These are phyloP conservation scores for Drosophila nannoptera DNA, from an alignment of 1,140 invertebrate genomes.

Conservation along the genomic window DNA sequence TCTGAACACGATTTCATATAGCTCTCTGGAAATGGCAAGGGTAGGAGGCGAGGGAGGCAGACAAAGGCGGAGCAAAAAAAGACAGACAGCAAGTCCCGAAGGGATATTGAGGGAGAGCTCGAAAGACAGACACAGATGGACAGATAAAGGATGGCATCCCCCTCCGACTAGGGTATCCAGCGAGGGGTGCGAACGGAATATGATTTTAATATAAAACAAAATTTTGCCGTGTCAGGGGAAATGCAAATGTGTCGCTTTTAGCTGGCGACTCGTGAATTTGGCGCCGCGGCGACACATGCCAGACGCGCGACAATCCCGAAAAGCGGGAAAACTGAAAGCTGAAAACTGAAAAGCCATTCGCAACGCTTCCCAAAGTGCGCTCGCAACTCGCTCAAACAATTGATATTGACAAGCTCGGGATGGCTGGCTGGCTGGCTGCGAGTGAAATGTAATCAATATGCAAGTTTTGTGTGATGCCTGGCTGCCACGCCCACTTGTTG, in stretches of 20 bases:
- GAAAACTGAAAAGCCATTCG: conserved; percentile 26
- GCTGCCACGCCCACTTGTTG: background rate
- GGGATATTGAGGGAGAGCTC: too few species aligned
- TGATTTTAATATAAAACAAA: too few species aligned
- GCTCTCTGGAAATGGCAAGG: too few species aligned
- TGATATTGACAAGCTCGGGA: conserved; percentile 57
- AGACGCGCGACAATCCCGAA: background rate
- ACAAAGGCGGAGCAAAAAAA: too few species aligned
- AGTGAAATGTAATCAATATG: conserved; percentile 72
- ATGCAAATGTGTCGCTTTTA: conserved; percentile 49
- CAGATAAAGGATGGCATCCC: too few species aligned
- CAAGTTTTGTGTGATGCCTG: conserved; percentile 48
- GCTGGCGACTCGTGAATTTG: conserved; percentile 57
- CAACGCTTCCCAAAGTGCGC: background rate
- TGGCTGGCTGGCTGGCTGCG: conserved; percentile 33
- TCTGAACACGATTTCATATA: too few species aligned
- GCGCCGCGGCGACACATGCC: conserved; percentile 26
- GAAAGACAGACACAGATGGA: too few species aligned
- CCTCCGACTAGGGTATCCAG: too few species aligned
- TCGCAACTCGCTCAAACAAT: conserved; percentile 8
- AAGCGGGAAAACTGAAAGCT: conserved; percentile 2
- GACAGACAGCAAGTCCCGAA: too few species aligned
- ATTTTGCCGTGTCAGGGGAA: conserved; percentile 15
- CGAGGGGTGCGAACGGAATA: too few species aligned
- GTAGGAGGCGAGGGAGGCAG: too few species aligned